These are phyloP conservation scores for Liopterus haemorrhoidalis DNA, from an alignment of 2,888 invertebrate species.

Conservation along the genomic window DNA sequence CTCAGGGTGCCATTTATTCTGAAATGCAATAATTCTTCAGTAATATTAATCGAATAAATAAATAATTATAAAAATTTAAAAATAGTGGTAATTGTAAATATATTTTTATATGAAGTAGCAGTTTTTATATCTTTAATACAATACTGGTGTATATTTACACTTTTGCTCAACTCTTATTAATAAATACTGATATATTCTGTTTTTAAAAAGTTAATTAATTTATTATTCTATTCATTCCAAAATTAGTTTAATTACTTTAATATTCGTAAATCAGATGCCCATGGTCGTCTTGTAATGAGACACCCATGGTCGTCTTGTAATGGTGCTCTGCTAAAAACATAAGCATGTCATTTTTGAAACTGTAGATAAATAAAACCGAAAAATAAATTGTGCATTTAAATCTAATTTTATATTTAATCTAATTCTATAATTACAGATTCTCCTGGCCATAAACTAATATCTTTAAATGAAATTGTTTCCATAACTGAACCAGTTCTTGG, in stretches of 20 bases:
- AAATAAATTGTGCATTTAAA: constrained; percentile 19
- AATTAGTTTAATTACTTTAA: constrained; percentile 19
- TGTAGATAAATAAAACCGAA: constrained; percentile 17
- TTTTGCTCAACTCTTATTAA: constrained; percentile 44
- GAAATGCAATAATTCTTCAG: constrained; percentile 38
- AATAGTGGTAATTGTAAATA: constrained; percentile 25
- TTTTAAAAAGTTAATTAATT: constrained; percentile 36
- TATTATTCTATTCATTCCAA: constrained; percentile 34
- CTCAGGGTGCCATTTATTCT: constrained; percentile 48
- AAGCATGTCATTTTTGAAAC: constrained; percentile 19
- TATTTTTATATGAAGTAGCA: constrained; percentile 36
- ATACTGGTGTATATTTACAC: constrained; percentile 42
- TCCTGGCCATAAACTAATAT: constrained; percentile 51
- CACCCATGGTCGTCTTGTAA: too few species aligned
- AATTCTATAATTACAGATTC: constrained; percentile 59
- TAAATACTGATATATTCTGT: constrained; percentile 34
- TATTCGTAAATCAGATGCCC: constrained; percentile 20
- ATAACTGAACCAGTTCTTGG: constrained; percentile 43
- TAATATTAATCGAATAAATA: constrained; percentile 23
- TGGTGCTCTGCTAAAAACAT: constrained; percentile 24
- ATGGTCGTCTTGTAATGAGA: too few species aligned
- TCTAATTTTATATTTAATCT: constrained; percentile 46
- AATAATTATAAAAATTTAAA: constrained; percentile 30
- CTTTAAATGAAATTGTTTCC: constrained; percentile 51
- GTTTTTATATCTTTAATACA: constrained; percentile 32